These are phyloP conservation scores for Dendrophyllia cribrosa DNA, from an alignment of 64 coral and sea anemone genomes.

Conservation along the genomic window DNA sequence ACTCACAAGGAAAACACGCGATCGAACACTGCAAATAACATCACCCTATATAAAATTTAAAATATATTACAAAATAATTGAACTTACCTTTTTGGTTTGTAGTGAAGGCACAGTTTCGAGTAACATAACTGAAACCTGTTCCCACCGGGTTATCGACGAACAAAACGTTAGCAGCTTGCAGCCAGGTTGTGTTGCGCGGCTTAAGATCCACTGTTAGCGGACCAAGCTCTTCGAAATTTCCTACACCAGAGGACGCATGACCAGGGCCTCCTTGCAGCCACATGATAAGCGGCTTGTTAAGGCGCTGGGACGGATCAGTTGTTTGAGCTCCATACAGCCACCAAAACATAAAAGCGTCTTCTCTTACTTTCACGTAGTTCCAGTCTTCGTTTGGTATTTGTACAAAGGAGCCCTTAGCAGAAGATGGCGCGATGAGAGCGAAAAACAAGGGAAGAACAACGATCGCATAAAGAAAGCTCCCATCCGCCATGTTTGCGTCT, in stretches of 20 bases:
- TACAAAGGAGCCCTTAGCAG: neutral
- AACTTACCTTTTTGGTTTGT: slow-evolving; percentile 85
- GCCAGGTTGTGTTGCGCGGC: slow-evolving; percentile 82
- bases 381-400: slow-evolving; percentile 90
- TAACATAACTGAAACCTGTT: slow-evolving; percentile 91
- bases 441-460: neutral
- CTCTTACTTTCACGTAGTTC: slow-evolving; percentile 84
- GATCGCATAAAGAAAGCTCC: neutral
- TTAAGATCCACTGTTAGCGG: slow-evolving; percentile 81
- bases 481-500: neutral
- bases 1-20: no score
- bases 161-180: slow-evolving; percentile 86
- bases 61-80: no score
- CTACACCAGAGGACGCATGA: slow-evolving; percentile 85
- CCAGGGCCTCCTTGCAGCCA: slow-evolving; percentile 98
- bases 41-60: no score
- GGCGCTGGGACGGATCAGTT: slow-evolving; percentile 11
- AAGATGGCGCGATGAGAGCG: neutral
- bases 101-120: slow-evolving; percentile 75
- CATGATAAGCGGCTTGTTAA: slow-evolving; percentile 83
- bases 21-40: no score
- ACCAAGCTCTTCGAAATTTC: slow-evolving; percentile 96
- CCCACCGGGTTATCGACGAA: slow-evolving; percentile 99
- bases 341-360: slow-evolving; percentile 94
- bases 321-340: slow-evolving; percentile 89